phyloP scores from a whole-genome alignment of 2,888 invertebrate genomes.

The Rotaria sp. region DNA sequence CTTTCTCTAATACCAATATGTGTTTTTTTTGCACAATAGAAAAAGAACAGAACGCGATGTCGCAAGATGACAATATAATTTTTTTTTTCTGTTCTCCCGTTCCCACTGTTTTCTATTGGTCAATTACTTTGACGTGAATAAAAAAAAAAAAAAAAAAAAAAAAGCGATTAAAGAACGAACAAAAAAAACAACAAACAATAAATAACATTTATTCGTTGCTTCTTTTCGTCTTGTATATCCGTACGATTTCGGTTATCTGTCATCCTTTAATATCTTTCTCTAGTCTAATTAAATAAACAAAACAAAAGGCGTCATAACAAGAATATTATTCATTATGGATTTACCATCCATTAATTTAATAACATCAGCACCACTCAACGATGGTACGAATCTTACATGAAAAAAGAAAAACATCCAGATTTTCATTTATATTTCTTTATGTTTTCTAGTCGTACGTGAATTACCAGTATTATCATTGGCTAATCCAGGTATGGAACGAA shows the following conservation, averaged over 20 bases:
- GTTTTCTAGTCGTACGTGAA: not conserved
- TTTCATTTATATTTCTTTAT: not conserved
- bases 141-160: not conserved
- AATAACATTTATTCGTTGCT: not conserved
- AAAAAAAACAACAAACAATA: not conserved
- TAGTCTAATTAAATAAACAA: not conserved
- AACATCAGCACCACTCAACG: not conserved
- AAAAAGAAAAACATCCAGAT: not conserved
- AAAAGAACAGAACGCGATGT: not conserved
- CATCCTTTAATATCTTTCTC: not conserved
- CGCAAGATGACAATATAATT: not conserved
- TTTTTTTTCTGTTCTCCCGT: not conserved
- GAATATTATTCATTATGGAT: not conserved
- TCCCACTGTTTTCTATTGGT: not conserved
- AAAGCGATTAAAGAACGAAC: not conserved
- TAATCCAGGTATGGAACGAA: not conserved
- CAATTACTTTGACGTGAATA: not conserved
- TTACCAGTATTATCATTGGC: not conserved
- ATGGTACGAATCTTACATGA: not conserved
- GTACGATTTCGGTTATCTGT: not conserved
- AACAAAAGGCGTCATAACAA: not conserved
- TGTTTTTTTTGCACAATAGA: too few relatives aligned
- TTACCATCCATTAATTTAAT: conserved; percentile 24
- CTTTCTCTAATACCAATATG: too few relatives aligned
- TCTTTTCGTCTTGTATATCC: not conserved